phyloP scores from a whole-genome alignment of 2,113 vertebrate genomes.

The Saccopteryx leptura region DNA sequence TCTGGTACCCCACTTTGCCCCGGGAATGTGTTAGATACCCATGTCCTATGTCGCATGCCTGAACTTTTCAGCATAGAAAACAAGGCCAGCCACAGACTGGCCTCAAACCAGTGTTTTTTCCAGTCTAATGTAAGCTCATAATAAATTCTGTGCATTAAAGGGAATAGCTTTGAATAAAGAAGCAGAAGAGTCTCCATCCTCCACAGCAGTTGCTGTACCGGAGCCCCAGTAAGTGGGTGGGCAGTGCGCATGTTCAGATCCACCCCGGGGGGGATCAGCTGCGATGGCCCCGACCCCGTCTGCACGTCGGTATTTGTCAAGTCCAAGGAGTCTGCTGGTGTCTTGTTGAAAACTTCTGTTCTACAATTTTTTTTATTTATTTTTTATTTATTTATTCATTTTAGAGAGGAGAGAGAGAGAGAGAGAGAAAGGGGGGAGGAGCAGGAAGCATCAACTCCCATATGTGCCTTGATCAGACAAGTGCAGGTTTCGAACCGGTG shows the following conservation, averaged over 20 bases:
- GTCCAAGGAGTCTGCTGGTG: too few species aligned
- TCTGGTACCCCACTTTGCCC: not conserved
- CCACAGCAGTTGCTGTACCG: accelerated
- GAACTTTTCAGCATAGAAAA: not conserved
- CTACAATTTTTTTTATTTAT: too few species aligned
- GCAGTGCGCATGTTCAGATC: not conserved
- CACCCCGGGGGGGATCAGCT: not conserved
- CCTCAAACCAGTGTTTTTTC: not conserved
- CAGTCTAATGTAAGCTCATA: not conserved
- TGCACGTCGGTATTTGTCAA: not conserved
- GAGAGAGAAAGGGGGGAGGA: too few species aligned
- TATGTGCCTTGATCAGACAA: too few species aligned
- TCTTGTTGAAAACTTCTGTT: not conserved
- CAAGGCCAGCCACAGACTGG: not conserved
- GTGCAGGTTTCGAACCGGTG: too few species aligned
- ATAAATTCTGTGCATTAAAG: not conserved
- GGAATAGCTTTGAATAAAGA: not conserved
- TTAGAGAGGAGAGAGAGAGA: too few species aligned
- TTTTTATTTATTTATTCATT: too few species aligned
- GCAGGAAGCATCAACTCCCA: too few species aligned
- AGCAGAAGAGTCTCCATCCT: not conserved
- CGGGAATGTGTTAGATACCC: too few species aligned
- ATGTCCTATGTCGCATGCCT: not conserved
- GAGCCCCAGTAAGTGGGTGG: not conserved
- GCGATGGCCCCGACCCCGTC: accelerated